Percentiles rank a stretch among this genome's conserved stretches.
phyloP scores from a whole-genome alignment of 2,113 vertebrate species.

The Zonotrichia leucophrys region DNA sequence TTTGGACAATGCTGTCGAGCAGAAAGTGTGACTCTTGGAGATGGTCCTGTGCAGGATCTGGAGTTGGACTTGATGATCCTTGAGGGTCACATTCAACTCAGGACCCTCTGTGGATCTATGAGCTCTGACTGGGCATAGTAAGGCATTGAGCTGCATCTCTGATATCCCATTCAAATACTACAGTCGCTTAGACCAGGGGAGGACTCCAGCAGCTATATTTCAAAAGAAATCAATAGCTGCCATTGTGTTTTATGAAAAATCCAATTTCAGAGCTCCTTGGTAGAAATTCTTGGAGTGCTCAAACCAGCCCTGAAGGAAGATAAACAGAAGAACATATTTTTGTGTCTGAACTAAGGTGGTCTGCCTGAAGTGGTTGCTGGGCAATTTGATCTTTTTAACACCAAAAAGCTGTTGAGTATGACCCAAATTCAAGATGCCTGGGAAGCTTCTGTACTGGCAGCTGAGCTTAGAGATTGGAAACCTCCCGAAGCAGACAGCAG shows the following conservation, averaged over 20 bases:
- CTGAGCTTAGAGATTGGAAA: background rate
- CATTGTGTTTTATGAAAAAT: conserved; percentile 9
- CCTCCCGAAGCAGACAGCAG: background rate
- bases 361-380: background rate
- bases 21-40: background rate
- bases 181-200: background rate
- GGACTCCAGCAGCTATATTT: background rate
- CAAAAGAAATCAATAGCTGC: background rate
- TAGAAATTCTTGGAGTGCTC: background rate
- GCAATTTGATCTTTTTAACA: background rate
- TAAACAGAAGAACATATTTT: background rate
- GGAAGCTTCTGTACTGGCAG: background rate
- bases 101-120: background rate
- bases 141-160: background rate
- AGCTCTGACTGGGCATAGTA: background rate
- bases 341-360: background rate
- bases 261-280: background rate
- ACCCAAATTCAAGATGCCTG: background rate
- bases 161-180: background rate
- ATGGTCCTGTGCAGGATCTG: background rate
- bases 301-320: background rate
- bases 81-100: background rate
- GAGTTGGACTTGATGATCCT: background rate
- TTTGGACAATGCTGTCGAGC: background rate
- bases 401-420: background rate